A percentile compares a stretch with the other conserved stretches of the same genome.
phyloP scores from a whole-genome alignment of 2,113 vertebrate genomes.

The Paramormyrops kingsleyae region DNA sequence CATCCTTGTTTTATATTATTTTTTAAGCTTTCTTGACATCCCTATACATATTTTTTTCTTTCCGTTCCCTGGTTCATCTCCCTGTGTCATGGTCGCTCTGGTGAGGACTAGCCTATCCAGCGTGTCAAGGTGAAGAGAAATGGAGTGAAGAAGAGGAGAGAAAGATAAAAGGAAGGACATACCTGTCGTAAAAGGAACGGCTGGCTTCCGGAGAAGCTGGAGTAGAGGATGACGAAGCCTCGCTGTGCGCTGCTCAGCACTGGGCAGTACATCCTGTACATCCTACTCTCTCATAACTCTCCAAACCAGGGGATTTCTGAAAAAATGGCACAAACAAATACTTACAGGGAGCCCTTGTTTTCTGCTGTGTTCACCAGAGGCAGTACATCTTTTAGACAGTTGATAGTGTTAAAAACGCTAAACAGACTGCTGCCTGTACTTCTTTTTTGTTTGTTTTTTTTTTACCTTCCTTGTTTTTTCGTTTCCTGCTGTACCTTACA shows the following conservation, averaged over 20 bases:
- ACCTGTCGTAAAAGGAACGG: conserved; percentile 7
- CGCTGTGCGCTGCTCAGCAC: background rate
- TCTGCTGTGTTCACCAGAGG: background rate
- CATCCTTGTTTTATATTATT: background rate
- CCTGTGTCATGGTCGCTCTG: background rate
- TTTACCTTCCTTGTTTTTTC: background rate
- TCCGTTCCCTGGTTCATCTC: background rate
- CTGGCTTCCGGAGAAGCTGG: conserved; percentile 24
- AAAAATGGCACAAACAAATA: background rate
- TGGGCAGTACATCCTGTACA: background rate
- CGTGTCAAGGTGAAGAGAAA: background rate
- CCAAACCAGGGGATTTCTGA: background rate
- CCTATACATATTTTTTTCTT: conserved; percentile 26
- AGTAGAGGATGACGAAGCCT: conserved; percentile 8
- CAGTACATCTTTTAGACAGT: background rate
- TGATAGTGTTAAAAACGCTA: background rate
- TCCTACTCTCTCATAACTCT: background rate
- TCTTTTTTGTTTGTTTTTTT: background rate
- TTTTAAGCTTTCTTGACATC: conserved; percentile 29
- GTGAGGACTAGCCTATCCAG: background rate
- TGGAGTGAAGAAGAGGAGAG: conserved; percentile 10
- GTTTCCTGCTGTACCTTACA: background rate
- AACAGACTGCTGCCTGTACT: background rate
- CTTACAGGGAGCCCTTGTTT: background rate
- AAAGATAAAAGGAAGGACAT: conserved; percentile 25